Base-by-base conservation (phyloP, 1,140 invertebrate species). In the Drosophila pachea region DNA sequence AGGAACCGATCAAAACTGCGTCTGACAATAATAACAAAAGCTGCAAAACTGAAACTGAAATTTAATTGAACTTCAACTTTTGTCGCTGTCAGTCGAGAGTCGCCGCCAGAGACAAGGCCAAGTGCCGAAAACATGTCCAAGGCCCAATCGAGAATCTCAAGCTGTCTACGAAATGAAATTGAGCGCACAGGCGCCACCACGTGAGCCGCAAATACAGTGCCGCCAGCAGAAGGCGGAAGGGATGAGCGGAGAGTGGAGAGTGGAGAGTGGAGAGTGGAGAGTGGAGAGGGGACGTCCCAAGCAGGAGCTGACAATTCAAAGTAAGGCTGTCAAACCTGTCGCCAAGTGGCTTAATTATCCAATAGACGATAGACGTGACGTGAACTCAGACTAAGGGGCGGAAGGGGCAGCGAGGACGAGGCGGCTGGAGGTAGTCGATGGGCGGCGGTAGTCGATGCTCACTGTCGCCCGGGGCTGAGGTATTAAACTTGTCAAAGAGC, bases 281-380 rank as follows among this genome's bases (percentile, higher is more conserved):
- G n/a, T n/a, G 45, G 5, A 35, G 45, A 53, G 50, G 50, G 55
- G 63, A 55, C 54, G 60, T 43, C 67, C 42, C 38, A 48, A 42
- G 43, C 66, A 62, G 40, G 36, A 52, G 60, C 47, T 86, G 81
- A 86, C 81, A 86, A 78, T 72, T 63, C 76, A 74, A 86, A 86
- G 77, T 81, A 60, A 64, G 63, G 58, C 81, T 86, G 81, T 86
- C 81, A 86, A 86, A 86, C 68, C 81, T 86, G 82, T 75, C 76
- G 76, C 76, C 79, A 86, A 86, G 74, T 86, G 81, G 81, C 82
- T 86, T 86, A 86, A 86, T 86, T 86, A 86, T 86, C 81, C 68
- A 86, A 86, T 86, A 86, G 77, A 81, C 74, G 82, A 63, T 74
- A 69, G 76, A 68, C 77, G 59, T 52, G 56, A 36, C 22, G 35